Evolutionary conservation across 2,113 vertebrate genomes (phyloP).

Genomic region (Peromyscus leucopus): DNA sequence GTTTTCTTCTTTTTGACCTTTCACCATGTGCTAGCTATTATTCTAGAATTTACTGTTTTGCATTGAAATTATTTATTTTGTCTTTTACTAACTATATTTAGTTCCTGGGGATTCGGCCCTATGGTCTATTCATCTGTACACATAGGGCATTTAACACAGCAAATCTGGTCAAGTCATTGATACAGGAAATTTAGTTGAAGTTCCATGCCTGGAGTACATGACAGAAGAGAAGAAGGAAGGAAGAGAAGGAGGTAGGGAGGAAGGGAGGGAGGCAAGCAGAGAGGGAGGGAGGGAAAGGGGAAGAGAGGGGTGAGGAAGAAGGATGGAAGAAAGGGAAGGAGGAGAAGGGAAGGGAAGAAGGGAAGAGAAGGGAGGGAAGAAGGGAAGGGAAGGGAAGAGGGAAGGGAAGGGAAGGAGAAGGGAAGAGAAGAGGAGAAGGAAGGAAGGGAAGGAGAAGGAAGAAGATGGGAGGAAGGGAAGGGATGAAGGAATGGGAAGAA

Average conservation of each 20-base stretch:
- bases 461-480: not conserved
- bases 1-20: not conserved
- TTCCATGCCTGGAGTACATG: not conserved
- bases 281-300: not conserved
- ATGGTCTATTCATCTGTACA: not conserved
- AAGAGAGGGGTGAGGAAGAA: too few species aligned
- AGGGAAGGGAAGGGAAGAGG: too few species aligned
- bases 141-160: not conserved
- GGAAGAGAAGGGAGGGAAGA: not conserved
- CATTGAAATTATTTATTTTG: not conserved
- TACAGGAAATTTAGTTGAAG: not conserved
- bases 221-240: not conserved
- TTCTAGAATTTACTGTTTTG: not conserved
- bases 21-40: not conserved
- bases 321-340: not conserved
- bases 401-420: too few species aligned
- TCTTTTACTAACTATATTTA: not conserved
- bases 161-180: not conserved
- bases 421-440: not conserved
- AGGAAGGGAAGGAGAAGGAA: not conserved
- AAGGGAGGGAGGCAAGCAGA: not conserved
- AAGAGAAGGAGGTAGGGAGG: not conserved
- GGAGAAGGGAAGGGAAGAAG: too few species aligned
- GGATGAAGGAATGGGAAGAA: not conserved
- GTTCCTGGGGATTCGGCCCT: not conserved